A percentile compares a stretch with the other conserved stretches of the same genome.
Conservation (phyloP, 2,888 invertebrate genomes). For the Melitaea athalia region DNA sequence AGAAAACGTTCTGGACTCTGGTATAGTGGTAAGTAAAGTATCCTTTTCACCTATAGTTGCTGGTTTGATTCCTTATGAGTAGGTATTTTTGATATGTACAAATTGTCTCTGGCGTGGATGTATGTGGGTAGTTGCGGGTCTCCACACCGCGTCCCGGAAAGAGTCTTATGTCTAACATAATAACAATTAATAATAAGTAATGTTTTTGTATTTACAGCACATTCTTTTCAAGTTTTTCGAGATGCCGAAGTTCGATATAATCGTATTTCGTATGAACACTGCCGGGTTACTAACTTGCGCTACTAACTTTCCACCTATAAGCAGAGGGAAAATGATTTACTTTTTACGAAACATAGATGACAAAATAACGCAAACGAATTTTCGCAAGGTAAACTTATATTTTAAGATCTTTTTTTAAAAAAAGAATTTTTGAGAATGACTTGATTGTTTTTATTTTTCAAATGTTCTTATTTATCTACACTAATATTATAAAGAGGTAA, state of each 20-base stretch:
- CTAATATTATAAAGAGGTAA: too few relatives aligned
- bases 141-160: too few relatives aligned
- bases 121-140: too few relatives aligned
- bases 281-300: constrained; percentile 85
- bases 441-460: too few relatives aligned
- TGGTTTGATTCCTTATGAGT: too few relatives aligned
- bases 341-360: constrained; percentile 87
- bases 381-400: constrained; percentile 53
- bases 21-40: too few relatives aligned
- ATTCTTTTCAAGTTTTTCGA: constrained; percentile 68
- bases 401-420: neutral
- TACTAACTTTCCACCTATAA: constrained; percentile 82
- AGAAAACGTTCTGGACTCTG: too few relatives aligned
- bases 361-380: constrained; percentile 84
- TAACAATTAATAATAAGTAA: neutral
- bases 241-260: constrained; percentile 61
- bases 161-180: too few relatives aligned
- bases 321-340: constrained; percentile 87
- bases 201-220: constrained; percentile 56
- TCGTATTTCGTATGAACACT: constrained; percentile 84
- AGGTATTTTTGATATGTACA: too few relatives aligned
- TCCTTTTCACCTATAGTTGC: too few relatives aligned
- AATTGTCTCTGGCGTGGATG: too few relatives aligned
- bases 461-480: too few relatives aligned
- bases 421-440: neutral